Evolutionary conservation across 2,888 invertebrate species (phyloP), one percentile per base, ranked within the genome.

Genomic region (Dryadula phaetusa): DNA sequence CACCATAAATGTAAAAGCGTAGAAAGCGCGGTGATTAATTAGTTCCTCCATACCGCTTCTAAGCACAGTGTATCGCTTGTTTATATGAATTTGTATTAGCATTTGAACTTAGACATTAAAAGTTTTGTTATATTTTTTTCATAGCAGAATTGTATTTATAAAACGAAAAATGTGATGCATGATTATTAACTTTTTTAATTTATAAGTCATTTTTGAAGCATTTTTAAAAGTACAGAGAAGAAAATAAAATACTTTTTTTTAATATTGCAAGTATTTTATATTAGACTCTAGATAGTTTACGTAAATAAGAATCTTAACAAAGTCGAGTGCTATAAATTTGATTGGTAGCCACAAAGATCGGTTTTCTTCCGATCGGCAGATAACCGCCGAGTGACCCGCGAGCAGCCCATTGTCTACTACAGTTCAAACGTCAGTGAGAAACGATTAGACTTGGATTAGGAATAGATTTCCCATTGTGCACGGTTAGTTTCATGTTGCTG

Each of bases 371-470:
- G 89, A 91, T 90, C 83, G 73, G 67, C 75, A 86, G 90, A 90
- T 90, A 89, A 88, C 88, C 87, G 85, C 78, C 76, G 79, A 84
- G 76, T 87, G 89, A 90, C 90, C 90, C 83, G 85, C 82, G 87
- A 87, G 84, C 74, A 74, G 79, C 78, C 87, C 80, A 90, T 90
- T 90, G 90, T 90, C 74, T 85, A 82, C 74, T 78, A 78, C 79
- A 78, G 77, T 77, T 79, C 79, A 78, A 81, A 83, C 77, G 77
- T 76, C 79, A 79, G 72, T 74, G 73, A 64, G 70, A 60, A 72
- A 72, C 68, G 61, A 70, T 70, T 72, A 71, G 62, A 69, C 60
- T 66, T 70, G 65, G 58, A 58, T 64, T 64, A 62, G 65, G 53
- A 42, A 54, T 62, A 65, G 52, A 53, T 64, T 60, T 64, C 49